phyloP scores from a whole-genome alignment of 2,113 vertebrate species.

The Sylvietta virens region DNA sequence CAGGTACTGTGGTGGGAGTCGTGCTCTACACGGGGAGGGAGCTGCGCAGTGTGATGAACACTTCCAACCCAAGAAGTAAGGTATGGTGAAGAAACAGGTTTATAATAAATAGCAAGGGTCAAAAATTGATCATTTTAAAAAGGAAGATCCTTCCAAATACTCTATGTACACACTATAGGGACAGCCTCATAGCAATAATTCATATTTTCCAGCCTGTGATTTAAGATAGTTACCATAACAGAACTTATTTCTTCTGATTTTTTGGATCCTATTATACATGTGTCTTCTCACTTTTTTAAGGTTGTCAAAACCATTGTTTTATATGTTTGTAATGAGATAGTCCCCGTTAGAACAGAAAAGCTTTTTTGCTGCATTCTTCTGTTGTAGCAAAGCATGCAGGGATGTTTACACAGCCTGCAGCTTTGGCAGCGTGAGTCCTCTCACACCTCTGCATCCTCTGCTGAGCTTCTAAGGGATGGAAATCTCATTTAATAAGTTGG shows the following conservation, averaged over 20 bases:
- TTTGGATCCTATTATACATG: neutral
- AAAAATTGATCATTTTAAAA: neutral
- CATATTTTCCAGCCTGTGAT: neutral
- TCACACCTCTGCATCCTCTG: neutral
- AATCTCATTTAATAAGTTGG: neutral
- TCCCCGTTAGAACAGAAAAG: neutral
- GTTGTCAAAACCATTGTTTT: neutral
- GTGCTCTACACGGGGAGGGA: conserved; percentile 96
- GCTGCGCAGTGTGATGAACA: conserved; percentile 96
- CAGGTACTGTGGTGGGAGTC: conserved; percentile 95
- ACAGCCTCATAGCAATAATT: neutral
- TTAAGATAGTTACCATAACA: neutral
- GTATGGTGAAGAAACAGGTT: conserved; percentile 61
- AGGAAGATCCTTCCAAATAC: neutral
- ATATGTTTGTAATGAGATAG: neutral
- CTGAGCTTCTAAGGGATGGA: neutral
- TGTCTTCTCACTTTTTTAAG: neutral
- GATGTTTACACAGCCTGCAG: neutral
- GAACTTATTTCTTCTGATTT: neutral
- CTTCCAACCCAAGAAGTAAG: conserved; percentile 95
- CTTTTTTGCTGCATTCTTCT: neutral
- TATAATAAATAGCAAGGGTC: neutral
- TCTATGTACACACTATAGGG: fast-evolving
- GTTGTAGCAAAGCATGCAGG: neutral
- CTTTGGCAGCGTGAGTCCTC: neutral